Evolutionary conservation across 2,797 vertebrate species (phyloP), one percentile per base, ranked within the genome.

Genomic region (Gephyroberyx darwinii): DNA sequence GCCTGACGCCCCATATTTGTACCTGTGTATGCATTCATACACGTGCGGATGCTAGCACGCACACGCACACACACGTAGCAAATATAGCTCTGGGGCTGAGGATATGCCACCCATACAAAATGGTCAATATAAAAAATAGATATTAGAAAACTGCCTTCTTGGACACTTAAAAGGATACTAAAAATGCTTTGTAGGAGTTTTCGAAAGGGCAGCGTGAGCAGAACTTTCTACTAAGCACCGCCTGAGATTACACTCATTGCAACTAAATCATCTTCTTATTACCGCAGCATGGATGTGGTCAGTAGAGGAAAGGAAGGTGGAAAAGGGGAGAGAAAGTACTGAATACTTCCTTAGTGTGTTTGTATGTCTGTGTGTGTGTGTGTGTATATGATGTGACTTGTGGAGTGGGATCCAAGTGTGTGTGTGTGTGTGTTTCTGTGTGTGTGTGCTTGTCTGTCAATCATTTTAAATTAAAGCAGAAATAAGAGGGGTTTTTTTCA

Each of bases 401-500:
- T 65, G 22, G n/a, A 26, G 26, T 33, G 33, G 51, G 41, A 35
- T 35, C 2, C 8, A 10, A 16, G 8, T 8, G 17, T 39, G 4
- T 39, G 2, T 39, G 22, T 61, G 53, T 33, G 41, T 45, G 35
- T 19, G 22, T 61, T 62, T 20, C 31, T n/a, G 54, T 7, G 17
- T 68, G 52, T 51, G 55, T 4, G 17, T 30, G 65, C 10, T 41
- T 41, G 39, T 41, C 39, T 41, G 59, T 1, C 16, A 66, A 45
- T 77, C 47, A 30, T 68, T 77, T 77, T 83, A 22, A 82, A 74
- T 83, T 62, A 53, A 43, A 76, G 8, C 55, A 63, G 12, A 73
- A 79, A 83, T 80, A 55, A 55, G 20, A 63, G 74, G 74, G 74
- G 58, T 80, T 84, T 86, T 82, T 82, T 82, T 26, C 26, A 26